Evolutionary conservation across 2,888 invertebrate genomes (phyloP).

Genomic region (Asteroscopus sphinx): DNA sequence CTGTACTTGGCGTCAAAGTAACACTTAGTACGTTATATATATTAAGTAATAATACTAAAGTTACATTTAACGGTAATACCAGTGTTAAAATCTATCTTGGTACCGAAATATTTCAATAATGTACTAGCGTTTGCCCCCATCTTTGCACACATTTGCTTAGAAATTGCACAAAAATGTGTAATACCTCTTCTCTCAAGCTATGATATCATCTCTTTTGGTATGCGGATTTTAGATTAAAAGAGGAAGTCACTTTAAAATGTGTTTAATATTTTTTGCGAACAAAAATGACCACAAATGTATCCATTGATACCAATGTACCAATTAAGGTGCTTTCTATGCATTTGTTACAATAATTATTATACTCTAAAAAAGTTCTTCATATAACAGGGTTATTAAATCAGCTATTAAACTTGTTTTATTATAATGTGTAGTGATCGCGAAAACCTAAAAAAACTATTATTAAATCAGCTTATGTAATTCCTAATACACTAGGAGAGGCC

Average conservation of each 20-base stretch:
- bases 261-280: conserved; percentile 11
- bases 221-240: conserved; percentile 47
- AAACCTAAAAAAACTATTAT: no score
- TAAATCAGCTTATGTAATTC: no score
- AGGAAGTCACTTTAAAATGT: conserved; percentile 15
- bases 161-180: conserved; percentile 45
- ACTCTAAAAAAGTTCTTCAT: no score
- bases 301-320: no score
- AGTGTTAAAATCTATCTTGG: conserved; percentile 16
- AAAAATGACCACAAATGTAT: not conserved
- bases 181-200: conserved; percentile 22
- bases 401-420: no score
- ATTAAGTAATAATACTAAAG: no score
- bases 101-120: conserved; percentile 17
- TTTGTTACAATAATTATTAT: no score
- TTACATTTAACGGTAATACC: conserved; percentile 1
- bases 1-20: no score
- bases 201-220: conserved; percentile 38
- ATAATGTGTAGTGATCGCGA: no score
- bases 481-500: no score
- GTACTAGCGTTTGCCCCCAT: conserved; percentile 9
- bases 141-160: conserved; percentile 43
- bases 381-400: no score
- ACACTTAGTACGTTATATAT: conserved; percentile 14
- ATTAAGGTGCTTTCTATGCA: no score